Evolutionary conservation across 2,797 vertebrate species (phyloP), one percentile per base, ranked within the genome.

Genomic region (Cirrhinus molitorella): DNA sequence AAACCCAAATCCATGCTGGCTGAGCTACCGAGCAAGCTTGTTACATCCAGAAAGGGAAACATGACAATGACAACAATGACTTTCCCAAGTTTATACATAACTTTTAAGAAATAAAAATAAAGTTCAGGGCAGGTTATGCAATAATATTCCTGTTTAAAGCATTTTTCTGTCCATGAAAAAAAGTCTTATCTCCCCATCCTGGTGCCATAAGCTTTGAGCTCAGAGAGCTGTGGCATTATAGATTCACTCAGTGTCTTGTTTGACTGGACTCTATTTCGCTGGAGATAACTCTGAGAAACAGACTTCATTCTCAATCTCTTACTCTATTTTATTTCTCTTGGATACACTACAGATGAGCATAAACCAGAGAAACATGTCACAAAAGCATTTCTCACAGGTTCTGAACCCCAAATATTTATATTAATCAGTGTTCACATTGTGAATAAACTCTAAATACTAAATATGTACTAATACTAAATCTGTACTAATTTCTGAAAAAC

Each of bases 201-300:
- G 25, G 28, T 23, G 55, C 43, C 19, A 34, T 31, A 55, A 61
- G 53, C 19, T 72, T 81, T 61, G 19, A 63, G 43, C 57, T 63
- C 79, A 66, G 76, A 66, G 61, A 78, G 2, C 61, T n/a, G 43
- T 66, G 61, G 21, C 76, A 79, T 66, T 79, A 79, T 8, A 10
- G 21, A 66, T 66, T 79, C 76, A 79, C 13, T 37, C 61, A 19
- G 43, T 73, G 68, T 70, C 67, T 70, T 80, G 65, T 57, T 43
- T 68, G 49, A 70, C 78, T 80, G 34, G 23, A 68, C 12, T 40
- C 37, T 31, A 59, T 70, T 59, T 57, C 37, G 57, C 23, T 80
- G 51, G 6, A 59, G 66, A 63, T 47, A 77, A 77, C n/a, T 43
- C 47, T 0, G 49, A 55, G 49, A 55, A 16, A 25, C 11, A 12